Conservation (phyloP, 2,113 vertebrate species). For the Corapipo altera region DNA sequence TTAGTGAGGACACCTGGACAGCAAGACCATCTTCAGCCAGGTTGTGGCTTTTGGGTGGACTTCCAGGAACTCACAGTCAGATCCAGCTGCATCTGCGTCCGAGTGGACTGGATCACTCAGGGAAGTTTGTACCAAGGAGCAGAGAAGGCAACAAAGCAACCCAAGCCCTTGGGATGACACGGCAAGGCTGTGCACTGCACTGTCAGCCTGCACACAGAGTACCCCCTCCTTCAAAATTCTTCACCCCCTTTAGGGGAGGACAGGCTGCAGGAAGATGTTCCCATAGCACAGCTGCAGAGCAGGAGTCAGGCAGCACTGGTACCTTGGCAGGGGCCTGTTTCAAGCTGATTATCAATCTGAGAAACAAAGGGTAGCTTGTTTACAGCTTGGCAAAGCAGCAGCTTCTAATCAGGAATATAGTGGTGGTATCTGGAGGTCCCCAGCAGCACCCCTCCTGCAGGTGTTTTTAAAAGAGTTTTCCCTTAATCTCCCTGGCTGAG, state of each 20-base stretch:
- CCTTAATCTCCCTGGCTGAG: not conserved
- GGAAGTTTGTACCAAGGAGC: not conserved
- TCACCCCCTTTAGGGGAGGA: not conserved
- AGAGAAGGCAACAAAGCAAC: not conserved
- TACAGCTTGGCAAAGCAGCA: not conserved
- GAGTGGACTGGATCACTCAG: not conserved
- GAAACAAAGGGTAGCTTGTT: not conserved
- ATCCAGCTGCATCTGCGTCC: fast-evolving
- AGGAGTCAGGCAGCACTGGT: not conserved
- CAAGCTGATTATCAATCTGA: not conserved
- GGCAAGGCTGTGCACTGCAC: fast-evolving
- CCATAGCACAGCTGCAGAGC: fast-evolving
- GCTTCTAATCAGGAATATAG: not conserved
- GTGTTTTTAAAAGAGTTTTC: not conserved
- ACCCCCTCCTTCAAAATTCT: not conserved
- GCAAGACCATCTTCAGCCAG: not conserved
- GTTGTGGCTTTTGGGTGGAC: not conserved
- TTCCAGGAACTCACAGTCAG: not conserved
- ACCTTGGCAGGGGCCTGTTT: not conserved
- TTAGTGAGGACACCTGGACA: not conserved
- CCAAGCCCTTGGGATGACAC: not conserved
- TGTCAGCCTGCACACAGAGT: not conserved
- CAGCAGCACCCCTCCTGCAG: not conserved
- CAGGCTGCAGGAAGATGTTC: fast-evolving
- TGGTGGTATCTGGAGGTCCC: not conserved